These are phyloP conservation scores for Anguilla megastoma DNA, from an alignment of 2,797 vertebrate genomes.

Conservation along the genomic window DNA sequence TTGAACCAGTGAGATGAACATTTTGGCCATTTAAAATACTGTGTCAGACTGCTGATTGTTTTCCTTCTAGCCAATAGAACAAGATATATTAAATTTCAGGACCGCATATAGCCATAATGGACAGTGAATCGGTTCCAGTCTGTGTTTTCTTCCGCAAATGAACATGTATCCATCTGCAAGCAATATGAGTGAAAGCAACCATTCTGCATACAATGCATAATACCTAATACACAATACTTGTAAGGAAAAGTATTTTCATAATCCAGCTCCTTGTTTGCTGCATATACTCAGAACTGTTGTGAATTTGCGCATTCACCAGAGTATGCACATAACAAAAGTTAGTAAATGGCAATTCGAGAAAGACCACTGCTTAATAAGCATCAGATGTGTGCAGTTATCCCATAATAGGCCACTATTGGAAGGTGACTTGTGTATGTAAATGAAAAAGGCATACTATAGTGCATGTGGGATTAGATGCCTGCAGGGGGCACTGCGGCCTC, in stretches of 20 bases:
- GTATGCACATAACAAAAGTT: not conserved
- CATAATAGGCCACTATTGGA: not conserved
- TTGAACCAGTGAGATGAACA: not conserved
- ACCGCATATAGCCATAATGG: not conserved
- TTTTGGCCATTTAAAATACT: no score
- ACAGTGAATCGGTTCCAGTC: not conserved
- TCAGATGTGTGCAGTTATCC: not conserved
- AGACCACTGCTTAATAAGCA: not conserved
- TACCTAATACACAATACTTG: no score
- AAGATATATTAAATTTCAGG: not conserved
- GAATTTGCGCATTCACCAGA: not conserved
- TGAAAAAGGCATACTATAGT: not conserved
- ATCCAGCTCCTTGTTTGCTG: not conserved
- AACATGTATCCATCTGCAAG: no score
- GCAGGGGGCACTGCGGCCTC: not conserved
- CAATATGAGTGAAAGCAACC: no score
- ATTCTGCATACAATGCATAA: no score
- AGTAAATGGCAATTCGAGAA: not conserved
- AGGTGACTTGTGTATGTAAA: not conserved
- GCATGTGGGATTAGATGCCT: not conserved
- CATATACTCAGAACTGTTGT: not conserved
- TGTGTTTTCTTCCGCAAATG: not conserved
- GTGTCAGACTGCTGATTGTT: not conserved
- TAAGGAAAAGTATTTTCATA: no score
- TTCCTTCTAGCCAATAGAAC: not conserved